These are phyloP conservation scores for Agrilus mali DNA, from an alignment of 2,888 invertebrate genomes.

Conservation along the genomic window DNA sequence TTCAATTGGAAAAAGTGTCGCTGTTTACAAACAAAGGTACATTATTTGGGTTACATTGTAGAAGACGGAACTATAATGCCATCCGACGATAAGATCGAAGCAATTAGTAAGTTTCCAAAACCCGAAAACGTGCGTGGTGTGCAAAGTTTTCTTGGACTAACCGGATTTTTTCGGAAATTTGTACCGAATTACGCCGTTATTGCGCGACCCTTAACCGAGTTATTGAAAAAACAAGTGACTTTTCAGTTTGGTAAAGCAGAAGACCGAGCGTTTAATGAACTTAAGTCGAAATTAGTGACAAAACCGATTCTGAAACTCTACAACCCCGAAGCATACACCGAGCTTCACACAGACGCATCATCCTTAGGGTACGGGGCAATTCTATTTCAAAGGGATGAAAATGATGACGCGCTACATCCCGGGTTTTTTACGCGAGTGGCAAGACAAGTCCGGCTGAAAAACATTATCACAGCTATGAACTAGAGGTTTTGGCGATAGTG, in stretches of 20 bases:
- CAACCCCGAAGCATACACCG: neutral
- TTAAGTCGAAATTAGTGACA: neutral
- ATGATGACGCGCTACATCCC: too few species aligned
- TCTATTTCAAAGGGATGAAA: neutral
- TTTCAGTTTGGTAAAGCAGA: neutral
- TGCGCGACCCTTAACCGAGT: neutral
- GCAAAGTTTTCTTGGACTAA: constrained; percentile 3
- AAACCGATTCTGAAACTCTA: neutral
- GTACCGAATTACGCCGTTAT: neutral
- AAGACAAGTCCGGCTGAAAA: too few species aligned
- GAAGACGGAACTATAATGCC: neutral
- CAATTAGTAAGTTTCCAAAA: constrained; percentile 1
- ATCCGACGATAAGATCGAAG: neutral
- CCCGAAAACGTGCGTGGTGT: constrained; percentile 1
- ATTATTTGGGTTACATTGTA: neutral
- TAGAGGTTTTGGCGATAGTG: constrained; percentile 24
- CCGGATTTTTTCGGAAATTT: constrained; percentile 5
- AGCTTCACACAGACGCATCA: constrained; percentile 5
- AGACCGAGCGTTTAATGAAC: neutral
- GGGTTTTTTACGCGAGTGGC: too few species aligned
- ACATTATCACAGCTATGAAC: constrained; percentile 13
- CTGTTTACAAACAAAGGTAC: too few species aligned
- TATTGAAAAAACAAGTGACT: neutral
- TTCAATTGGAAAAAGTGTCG: too few species aligned
- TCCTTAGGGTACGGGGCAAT: constrained; percentile 1